A percentile compares a stretch with the other conserved stretches of the same genome.
Evolutionary conservation across 1,140 invertebrate genomes (phyloP).

Genomic region (Musca vetustissima): DNA sequence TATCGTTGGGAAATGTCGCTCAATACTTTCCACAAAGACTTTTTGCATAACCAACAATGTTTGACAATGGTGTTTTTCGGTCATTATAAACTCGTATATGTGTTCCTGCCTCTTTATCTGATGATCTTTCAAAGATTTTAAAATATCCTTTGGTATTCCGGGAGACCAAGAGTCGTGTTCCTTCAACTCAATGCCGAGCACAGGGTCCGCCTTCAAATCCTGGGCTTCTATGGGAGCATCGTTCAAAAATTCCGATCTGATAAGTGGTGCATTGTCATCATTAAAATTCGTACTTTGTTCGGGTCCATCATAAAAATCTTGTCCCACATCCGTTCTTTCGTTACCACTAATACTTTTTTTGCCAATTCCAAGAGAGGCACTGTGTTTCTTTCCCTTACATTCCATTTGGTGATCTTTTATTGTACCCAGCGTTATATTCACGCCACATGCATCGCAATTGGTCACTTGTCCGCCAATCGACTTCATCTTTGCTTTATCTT

Average conservation of each 20-base stretch:
- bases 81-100: slow-evolving; percentile 93
- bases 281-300: slow-evolving; percentile 40
- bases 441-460: slow-evolving; percentile 45
- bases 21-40: slow-evolving; percentile 83
- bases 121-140: slow-evolving; percentile 77
- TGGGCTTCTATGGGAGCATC: slow-evolving; percentile 64
- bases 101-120: slow-evolving; percentile 82
- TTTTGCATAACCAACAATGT: slow-evolving; percentile 92
- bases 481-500: slow-evolving; percentile 52
- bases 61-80: slow-evolving; percentile 94
- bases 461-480: slow-evolving; percentile 38
- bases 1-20: slow-evolving; percentile 72
- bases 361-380: background rate
- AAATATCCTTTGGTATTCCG: slow-evolving; percentile 81
- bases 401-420: slow-evolving; percentile 50
- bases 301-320: slow-evolving; percentile 47
- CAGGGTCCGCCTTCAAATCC: slow-evolving; percentile 76
- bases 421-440: slow-evolving; percentile 36
- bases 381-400: slow-evolving; percentile 32
- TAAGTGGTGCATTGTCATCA: slow-evolving; percentile 63
- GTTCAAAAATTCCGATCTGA: slow-evolving; percentile 66
- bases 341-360: background rate
- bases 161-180: slow-evolving; percentile 92
- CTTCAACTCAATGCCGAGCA: slow-evolving; percentile 73
- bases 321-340: slow-evolving; percentile 34